Evolutionary conservation across 2,113 vertebrate genomes (phyloP), one percentile per base, ranked within the genome.

Genomic region (Dicentrarchus labrax): DNA sequence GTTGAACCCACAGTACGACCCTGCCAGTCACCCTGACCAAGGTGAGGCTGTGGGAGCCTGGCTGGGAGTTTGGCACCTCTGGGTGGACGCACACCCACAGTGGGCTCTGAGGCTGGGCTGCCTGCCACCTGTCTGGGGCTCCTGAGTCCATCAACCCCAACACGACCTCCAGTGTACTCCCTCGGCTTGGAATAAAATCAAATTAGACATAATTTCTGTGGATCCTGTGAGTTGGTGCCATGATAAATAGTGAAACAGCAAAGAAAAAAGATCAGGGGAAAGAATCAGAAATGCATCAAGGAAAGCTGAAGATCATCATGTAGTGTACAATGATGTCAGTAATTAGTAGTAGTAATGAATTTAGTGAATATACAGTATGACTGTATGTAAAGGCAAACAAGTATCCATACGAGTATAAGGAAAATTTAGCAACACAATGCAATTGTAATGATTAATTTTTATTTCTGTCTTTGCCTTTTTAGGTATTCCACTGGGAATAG

Each of bases 1-100:
- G 61, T 39, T 94, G 93, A 93, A 92, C 93, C 78, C 56, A 1
- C 65, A 6, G 41, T 6, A 61, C 36, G 83, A 88, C 89, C 91
- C 80, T 56, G 62, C 85, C 82, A 39, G 54, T 64, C 77, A 74
- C 84, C 78, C 89, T 62, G 86, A 79, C 78, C 6, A 59, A 90
- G 88, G 88, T 88, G 93, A 91, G 85, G 92, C 80, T 92, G 89
- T 92, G 92, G 89, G 93, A 92, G 91, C 76, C 84, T 39, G 87
- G 81, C 83, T 80, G 86, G 76, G 81, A 91, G 87, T 93, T 93
- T 91, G 88, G 91, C 93, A 93, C 93, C 93, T 94, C 90, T 82
- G 80, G 88, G 85, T 85, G 85, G 80, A 90, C 65, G 71, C 85
- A 84, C 93, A 91, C 90, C 90, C 91, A 93, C 90, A 77, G 85